phyloP scores from a whole-genome alignment of 2,113 vertebrate genomes.

The Phalacrocorax aristotelis region DNA sequence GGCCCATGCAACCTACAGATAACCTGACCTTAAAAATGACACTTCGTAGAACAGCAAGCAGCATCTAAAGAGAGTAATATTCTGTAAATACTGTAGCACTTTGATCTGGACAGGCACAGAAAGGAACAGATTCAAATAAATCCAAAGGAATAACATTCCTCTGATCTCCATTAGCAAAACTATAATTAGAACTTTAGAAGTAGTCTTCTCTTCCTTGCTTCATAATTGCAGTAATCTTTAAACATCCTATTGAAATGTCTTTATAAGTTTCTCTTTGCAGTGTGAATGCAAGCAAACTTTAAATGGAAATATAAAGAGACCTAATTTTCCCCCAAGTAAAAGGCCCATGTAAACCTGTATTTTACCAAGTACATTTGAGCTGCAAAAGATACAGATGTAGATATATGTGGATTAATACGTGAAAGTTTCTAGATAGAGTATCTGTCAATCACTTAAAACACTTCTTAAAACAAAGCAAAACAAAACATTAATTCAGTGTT shows the following conservation, averaged over 20 bases:
- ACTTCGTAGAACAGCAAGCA: not conserved
- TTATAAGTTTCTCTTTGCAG: not conserved
- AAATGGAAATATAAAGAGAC: not conserved
- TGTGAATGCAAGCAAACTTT: not conserved
- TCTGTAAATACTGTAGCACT: not conserved
- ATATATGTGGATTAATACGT: not conserved
- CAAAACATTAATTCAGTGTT: not conserved
- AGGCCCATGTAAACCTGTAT: accelerated
- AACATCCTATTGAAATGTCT: not conserved
- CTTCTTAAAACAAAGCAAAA: not conserved
- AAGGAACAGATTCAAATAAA: not conserved
- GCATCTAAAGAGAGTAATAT: not conserved
- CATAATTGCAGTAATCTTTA: not conserved
- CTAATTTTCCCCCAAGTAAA: not conserved
- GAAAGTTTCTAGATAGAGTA: not conserved
- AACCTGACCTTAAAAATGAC: not conserved
- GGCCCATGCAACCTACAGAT: not conserved
- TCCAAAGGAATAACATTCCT: not conserved
- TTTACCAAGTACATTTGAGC: not conserved
- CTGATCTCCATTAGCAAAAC: not conserved
- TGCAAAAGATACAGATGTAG: not conserved
- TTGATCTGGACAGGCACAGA: not conserved
- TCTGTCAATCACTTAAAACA: not conserved
- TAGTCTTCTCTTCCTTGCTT: not conserved
- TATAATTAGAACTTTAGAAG: not conserved